Evolutionary conservation across 30 jellyfish, hydroid and myxozoan species (phyloP).

Genomic region (Aurelia sp.): DNA sequence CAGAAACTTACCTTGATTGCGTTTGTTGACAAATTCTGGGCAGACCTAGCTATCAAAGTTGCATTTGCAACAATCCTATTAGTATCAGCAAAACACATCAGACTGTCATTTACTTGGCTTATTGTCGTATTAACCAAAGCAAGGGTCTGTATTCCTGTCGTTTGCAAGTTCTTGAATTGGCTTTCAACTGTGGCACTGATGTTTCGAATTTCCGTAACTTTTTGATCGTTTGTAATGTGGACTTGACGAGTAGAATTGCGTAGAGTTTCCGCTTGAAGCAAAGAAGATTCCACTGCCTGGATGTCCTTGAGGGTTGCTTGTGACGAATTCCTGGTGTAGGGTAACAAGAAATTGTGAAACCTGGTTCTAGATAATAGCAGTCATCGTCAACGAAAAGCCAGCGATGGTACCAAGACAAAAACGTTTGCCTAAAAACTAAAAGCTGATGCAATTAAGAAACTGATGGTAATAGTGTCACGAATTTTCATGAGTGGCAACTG

Average conservation of each 20-base stretch:
- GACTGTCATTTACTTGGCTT: conserved; percentile 78
- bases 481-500: too few species aligned
- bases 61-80: conserved; percentile 79
- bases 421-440: too few species aligned
- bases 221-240: conserved; percentile 65
- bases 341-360: too few species aligned
- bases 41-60: conserved; percentile 69
- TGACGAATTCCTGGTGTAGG: conserved; percentile 65
- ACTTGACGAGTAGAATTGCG: conserved; percentile 50
- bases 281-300: conserved; percentile 54
- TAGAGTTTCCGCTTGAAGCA: conserved; percentile 60
- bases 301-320: conserved; percentile 77
- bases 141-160: conserved; percentile 68
- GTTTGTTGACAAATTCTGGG: conserved; percentile 66
- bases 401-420: too few species aligned
- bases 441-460: too few species aligned
- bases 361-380: too few species aligned
- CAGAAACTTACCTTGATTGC: conserved; percentile 71
- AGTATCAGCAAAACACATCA: conserved; percentile 88
- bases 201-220: conserved; percentile 40
- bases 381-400: too few species aligned
- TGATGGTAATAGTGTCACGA: too few species aligned
- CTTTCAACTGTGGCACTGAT: conserved; percentile 72
- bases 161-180: conserved; percentile 53
- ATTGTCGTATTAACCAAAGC: conserved; percentile 71